Evolutionary conservation across 2,888 invertebrate species (phyloP).

Genomic region (Apamea epomidion): DNA sequence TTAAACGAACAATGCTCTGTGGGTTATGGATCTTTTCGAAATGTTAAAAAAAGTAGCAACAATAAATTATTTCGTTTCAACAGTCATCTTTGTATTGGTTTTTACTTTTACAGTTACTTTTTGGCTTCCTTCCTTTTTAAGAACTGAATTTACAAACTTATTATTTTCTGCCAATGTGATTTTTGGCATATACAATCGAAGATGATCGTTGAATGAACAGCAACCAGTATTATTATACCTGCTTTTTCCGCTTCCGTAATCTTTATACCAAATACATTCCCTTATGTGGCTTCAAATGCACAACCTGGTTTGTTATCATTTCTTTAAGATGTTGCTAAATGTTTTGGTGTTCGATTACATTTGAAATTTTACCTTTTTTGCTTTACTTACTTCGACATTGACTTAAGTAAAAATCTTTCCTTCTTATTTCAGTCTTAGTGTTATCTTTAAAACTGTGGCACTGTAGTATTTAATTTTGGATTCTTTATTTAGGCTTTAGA

Average conservation of each 20-base stretch:
- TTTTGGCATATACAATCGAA: conserved; percentile 1
- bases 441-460: background rate
- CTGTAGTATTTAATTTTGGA: background rate
- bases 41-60: conserved; percentile 32
- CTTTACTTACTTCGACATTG: conserved; percentile 21
- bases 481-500: background rate
- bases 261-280: conserved; percentile 53
- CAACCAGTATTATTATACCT: conserved; percentile 1
- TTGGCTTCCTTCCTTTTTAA: background rate
- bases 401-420: background rate
- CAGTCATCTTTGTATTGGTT: conserved; percentile 15
- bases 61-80: conserved; percentile 34
- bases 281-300: conserved; percentile 48
- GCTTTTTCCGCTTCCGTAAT: conserved; percentile 49
- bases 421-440: conserved; percentile 5
- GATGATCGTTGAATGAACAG: conserved; percentile 18
- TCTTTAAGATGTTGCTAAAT: conserved; percentile 56
- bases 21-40: conserved; percentile 34
- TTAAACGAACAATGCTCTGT: conserved; percentile 33
- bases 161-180: conserved; percentile 1
- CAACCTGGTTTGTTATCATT: conserved; percentile 58
- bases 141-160: conserved; percentile 1
- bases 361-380: conserved; percentile 34
- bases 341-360: conserved; percentile 54
- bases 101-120: conserved; percentile 26